A percentile compares a stretch with the other conserved stretches of the same genome.
Conservation (phyloP, 2,888 invertebrate genomes). For the Yponomeuta evonymella region DNA sequence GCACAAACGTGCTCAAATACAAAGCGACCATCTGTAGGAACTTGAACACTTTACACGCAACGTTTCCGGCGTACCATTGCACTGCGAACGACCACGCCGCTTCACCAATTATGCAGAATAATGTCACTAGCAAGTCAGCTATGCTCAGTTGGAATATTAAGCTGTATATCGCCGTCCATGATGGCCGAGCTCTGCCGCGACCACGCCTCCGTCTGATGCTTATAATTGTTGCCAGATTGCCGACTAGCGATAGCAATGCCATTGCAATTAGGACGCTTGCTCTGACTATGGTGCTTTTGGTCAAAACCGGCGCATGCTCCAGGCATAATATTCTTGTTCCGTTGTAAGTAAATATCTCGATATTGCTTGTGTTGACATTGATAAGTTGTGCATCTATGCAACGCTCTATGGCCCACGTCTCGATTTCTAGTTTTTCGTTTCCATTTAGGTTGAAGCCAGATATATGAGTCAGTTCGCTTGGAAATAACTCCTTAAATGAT, state of each 20-base stretch:
- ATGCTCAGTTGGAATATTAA: constrained; percentile 88
- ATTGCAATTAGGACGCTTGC: constrained; percentile 81
- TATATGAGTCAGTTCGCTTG: constrained; percentile 39
- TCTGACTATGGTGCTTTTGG: constrained; percentile 78
- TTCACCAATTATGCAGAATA: constrained; percentile 88
- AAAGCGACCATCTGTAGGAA: constrained; percentile 88
- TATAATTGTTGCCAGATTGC: constrained; percentile 85
- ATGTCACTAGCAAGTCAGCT: constrained; percentile 87
- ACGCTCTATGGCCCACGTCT: constrained; percentile 54
- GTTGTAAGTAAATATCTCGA: constrained; percentile 31
- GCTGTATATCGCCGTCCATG: constrained; percentile 84
- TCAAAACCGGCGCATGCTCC: constrained; percentile 82
- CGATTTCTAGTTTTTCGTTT: constrained; percentile 31
- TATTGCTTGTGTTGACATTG: constrained; percentile 37
- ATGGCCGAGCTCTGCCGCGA: constrained; percentile 74
- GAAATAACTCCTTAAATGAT: constrained; percentile 52
- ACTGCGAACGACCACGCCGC: constrained; percentile 88
- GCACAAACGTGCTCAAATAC: constrained; percentile 87
- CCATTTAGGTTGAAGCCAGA: constrained; percentile 35
- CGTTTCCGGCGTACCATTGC: constrained; percentile 86
- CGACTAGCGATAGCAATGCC: constrained; percentile 83
- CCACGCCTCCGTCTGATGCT: constrained; percentile 81
- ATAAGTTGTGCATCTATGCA: constrained; percentile 45
- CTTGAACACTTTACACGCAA: constrained; percentile 87
- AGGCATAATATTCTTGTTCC: constrained; percentile 60